Evolutionary conservation across 2,113 vertebrate genomes (phyloP), one percentile per base, ranked within the genome.

Genomic region (Chamaetylas fuelleborni): DNA sequence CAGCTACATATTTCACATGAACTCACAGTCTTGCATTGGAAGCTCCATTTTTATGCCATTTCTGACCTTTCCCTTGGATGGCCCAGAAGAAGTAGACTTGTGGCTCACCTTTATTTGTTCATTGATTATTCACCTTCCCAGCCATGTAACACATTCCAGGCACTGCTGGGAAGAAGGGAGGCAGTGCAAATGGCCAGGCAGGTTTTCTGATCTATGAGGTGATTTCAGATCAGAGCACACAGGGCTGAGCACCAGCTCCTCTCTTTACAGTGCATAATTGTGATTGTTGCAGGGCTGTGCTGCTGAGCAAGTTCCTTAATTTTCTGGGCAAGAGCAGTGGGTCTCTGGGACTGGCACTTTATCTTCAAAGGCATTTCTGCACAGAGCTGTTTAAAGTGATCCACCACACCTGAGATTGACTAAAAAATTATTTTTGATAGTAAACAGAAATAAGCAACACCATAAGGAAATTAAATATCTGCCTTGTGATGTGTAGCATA

Each of bases 251-350:
- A 81, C 17, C 61, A 51, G 22, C 42, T 33, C 40, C 38, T 88
- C 29, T 80, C 71, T 58, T 50, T 45, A 40, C 24, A 40, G 29
- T 5, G 50, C 0, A 0, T 20, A 34, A 26, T 0, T 47, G 31
- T 77, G 70, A 57, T 58, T 4, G 4, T 12, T 54, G 74, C 19
- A 28, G 54, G 34, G 42, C 19, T 72, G 71, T 34, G 62, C 6
- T 51, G 8, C 23, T 47, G 31, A 57, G 28, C n/a, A 4, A 5
- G 12, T 15, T 76, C 26, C 24, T 36, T 54, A 10, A 70, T 51
- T 62, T 3, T 14, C 29, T 58, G 24, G 31, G 48, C 40, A 77
- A 51, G 40, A 71, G 43, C 86, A 74, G 22, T 12, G 38, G 6
- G 3, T 53, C 11, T 87, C 29, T 90, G 81, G 33, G 64, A 22